Conservation (phyloP, 2,113 vertebrate species). For the Callopanchax toddi region DNA sequence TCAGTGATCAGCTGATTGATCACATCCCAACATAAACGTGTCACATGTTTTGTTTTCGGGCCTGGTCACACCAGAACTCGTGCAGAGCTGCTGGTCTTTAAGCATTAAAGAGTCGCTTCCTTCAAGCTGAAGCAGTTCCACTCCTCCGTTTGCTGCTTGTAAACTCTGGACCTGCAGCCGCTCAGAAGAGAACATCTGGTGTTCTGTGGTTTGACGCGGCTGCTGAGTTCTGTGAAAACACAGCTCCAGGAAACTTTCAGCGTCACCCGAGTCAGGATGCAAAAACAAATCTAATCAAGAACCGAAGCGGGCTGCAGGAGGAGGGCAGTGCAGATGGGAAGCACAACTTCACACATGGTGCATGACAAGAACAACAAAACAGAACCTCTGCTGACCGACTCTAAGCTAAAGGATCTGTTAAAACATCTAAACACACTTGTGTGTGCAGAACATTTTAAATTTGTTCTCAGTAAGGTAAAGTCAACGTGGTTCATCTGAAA, state of each 20-base stretch:
- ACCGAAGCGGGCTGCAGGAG: neutral
- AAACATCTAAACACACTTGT: no score
- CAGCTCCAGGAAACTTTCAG: neutral
- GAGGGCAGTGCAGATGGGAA: no score
- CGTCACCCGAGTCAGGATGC: neutral
- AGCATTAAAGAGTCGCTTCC: constrained; percentile 33
- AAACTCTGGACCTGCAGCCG: constrained; percentile 5
- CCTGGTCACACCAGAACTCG: neutral
- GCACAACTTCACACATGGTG: no score
- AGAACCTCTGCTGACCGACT: no score
- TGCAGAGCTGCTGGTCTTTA: constrained; percentile 8
- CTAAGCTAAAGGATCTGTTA: no score
- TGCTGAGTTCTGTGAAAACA: constrained; percentile 2
- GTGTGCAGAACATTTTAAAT: no score
- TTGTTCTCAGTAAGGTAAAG: no score
- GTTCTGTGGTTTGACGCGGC: neutral
- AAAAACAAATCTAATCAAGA: neutral
- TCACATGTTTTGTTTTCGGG: constrained; percentile 1
- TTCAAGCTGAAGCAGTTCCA: constrained; percentile 14
- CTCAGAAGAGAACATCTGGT: neutral
- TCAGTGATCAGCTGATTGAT: constrained; percentile 2
- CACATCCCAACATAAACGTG: constrained; percentile 13
- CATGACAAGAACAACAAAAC: neutral
- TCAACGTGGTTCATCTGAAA: no score
- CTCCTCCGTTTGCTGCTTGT: constrained; percentile 39